A percentile compares a stretch with the other conserved stretches of the same genome.
These are phyloP conservation scores for Camponotus vicinus DNA, from an alignment of 1,140 invertebrate genomes.

Conservation along the genomic window DNA sequence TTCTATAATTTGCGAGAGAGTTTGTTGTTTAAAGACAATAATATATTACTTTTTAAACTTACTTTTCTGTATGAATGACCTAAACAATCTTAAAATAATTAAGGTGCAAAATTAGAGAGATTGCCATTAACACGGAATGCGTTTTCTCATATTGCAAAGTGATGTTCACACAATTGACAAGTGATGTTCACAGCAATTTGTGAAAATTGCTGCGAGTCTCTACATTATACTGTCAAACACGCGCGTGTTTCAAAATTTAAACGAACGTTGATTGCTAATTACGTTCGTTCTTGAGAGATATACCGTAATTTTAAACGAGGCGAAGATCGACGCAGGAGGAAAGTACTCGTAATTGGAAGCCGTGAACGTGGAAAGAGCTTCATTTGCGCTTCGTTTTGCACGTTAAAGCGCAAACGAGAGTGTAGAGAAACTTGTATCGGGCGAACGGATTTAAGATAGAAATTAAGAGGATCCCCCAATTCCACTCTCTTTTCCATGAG, in stretches of 20 bases:
- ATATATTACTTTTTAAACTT: too few species aligned
- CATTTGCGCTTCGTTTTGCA: constrained; percentile 67
- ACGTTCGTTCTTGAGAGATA: constrained; percentile 61
- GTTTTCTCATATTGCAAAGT: background rate
- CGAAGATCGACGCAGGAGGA: background rate
- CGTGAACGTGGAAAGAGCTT: constrained; percentile 65
- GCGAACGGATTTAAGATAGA: constrained; percentile 36
- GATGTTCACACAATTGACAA: background rate
- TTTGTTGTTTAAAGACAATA: background rate
- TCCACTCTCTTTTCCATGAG: too few species aligned
- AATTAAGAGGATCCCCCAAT: constrained; percentile 61
- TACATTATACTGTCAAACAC: background rate
- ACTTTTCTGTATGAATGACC: background rate
- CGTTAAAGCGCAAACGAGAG: background rate
- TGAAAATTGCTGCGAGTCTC: background rate
- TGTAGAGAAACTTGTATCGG: constrained; percentile 29
- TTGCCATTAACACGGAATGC: constrained; percentile 1
- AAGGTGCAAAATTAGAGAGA: background rate
- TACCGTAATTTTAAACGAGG: constrained; percentile 39
- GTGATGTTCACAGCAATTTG: background rate
- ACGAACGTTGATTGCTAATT: constrained; percentile 70
- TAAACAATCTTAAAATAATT: background rate
- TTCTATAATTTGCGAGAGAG: background rate
- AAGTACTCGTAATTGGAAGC: constrained; percentile 67
- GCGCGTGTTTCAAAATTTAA: constrained; percentile 56